Base-by-base conservation (phyloP, 2,888 invertebrate species). In the Baccha elongata region DNA sequence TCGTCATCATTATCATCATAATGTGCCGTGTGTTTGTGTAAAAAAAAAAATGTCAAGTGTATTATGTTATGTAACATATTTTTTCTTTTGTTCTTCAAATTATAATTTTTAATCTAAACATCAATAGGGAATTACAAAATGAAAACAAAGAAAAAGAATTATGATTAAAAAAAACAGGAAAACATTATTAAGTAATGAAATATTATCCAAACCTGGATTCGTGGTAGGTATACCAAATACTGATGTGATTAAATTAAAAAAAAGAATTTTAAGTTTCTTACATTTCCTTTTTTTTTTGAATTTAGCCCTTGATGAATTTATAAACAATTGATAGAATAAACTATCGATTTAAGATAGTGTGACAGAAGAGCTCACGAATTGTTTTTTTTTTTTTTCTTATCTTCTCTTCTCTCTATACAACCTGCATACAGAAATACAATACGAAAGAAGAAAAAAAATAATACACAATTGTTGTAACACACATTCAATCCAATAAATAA, bases 21-120 rank as follows among this genome's bases (percentile, higher is more conserved):
- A 52, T 32, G 11, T 32, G 17, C 19, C 5, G 37, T 40, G 40
- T 58, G 37, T 40, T 37, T 67, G 65, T 76, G 65, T 75, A 58
- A 65, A n/a, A n/a, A n/a, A 32, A 81, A 81, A 79, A 76, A 83
- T 83, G 83, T 83, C 72, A 83, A 83, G 78, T 83, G 78, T 83
- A 55, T 67, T 71, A 60, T 26, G 71, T 83, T 83, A 83, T 78
- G 83, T 62, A 83, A 83, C 64, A 80, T 13, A 26, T 60, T 35
- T 26, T 42, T 1, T 23, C 29, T 23, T 6, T 13, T 53, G 1
- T 48, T 60, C 35, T 17, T 40, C 29, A 46, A 55, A 67, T 50
- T 29, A 26, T 29, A 67, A 53, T 26, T 17, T n/a, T 53, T 15
- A 15, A 67, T 46, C 5, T 5, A 17, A 44, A 42, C 37, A 44